Evolutionary conservation across 2,888 invertebrate species (phyloP).

Genomic region (Eristalis pertinax): DNA sequence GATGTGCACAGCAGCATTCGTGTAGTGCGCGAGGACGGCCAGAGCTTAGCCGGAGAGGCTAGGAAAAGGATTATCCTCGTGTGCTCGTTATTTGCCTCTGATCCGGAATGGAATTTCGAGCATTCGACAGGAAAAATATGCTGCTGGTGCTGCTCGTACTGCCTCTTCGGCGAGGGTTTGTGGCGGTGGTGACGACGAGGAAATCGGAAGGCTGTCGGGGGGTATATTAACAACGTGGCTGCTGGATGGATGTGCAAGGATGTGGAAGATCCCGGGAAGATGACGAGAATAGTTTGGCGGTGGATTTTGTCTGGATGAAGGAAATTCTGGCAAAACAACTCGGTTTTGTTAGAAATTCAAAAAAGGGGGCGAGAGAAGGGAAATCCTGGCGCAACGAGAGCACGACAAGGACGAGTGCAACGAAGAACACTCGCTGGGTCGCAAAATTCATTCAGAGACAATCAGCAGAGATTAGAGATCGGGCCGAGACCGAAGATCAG

Average conservation of each 20-base stretch:
- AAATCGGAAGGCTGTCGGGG: slow-evolving; percentile 7
- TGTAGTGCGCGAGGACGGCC: slow-evolving; percentile 37
- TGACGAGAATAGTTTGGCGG: not conserved
- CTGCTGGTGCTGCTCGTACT: not conserved
- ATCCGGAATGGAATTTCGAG: slow-evolving; percentile 45
- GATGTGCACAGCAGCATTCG: slow-evolving; percentile 39
- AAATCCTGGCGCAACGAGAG: too few relatives aligned
- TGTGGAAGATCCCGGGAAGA: not conserved
- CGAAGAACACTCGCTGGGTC: too few relatives aligned
- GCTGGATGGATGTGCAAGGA: not conserved
- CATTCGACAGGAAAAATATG: slow-evolving; percentile 36
- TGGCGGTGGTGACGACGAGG: not conserved
- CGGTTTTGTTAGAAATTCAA: not conserved
- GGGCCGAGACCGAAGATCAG: too few relatives aligned
- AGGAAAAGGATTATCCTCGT: slow-evolving; percentile 34
- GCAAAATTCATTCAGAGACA: too few relatives aligned
- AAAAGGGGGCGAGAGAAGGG: not conserved
- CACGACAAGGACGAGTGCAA: too few relatives aligned
- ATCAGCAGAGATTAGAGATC: too few relatives aligned
- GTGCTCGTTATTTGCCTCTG: slow-evolving; percentile 46
- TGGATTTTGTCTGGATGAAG: not conserved
- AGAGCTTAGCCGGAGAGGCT: slow-evolving; percentile 11
- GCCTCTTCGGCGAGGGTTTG: not conserved
- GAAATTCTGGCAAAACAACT: not conserved
- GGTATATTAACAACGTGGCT: slow-evolving; percentile 25